Evolutionary conservation across 2,888 invertebrate genomes (phyloP).

Genomic region (Drosophila robusta): DNA sequence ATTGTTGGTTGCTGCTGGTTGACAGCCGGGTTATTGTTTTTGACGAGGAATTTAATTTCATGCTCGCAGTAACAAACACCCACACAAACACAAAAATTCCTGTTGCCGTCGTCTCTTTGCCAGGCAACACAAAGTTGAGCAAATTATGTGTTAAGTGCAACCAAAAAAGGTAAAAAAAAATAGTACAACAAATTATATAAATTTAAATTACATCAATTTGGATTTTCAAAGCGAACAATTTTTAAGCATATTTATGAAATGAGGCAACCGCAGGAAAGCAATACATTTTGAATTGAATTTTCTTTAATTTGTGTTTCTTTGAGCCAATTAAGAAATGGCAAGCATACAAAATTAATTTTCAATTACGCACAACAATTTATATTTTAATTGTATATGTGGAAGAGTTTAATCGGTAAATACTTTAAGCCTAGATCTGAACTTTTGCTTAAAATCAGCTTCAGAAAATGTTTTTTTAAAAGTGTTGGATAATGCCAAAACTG

Average conservation of each 20-base stretch:
- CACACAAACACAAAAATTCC: conserved; percentile 4
- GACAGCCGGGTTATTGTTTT: conserved; percentile 69
- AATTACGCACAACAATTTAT: too few relatives aligned
- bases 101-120: conserved; percentile 8
- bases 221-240: conserved; percentile 17
- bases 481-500: background rate
- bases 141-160: conserved; percentile 58
- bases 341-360: background rate
- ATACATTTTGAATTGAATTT: conserved; percentile 1
- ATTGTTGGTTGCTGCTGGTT: conserved; percentile 30
- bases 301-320: background rate
- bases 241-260: conserved; percentile 24
- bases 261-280: conserved; percentile 6
- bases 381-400: too few relatives aligned
- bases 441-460: too few relatives aligned
- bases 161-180: conserved; percentile 31
- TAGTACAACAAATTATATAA: background rate
- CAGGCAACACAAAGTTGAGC: conserved; percentile 49
- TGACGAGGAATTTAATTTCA: conserved; percentile 76
- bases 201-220: conserved; percentile 9
- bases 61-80: conserved; percentile 42
- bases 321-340: conserved; percentile 6
- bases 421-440: too few relatives aligned
- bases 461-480: too few relatives aligned
- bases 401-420: background rate